Conservation (phyloP, 2,797 vertebrate genomes). For the Cercopithecus petaurista region DNA sequence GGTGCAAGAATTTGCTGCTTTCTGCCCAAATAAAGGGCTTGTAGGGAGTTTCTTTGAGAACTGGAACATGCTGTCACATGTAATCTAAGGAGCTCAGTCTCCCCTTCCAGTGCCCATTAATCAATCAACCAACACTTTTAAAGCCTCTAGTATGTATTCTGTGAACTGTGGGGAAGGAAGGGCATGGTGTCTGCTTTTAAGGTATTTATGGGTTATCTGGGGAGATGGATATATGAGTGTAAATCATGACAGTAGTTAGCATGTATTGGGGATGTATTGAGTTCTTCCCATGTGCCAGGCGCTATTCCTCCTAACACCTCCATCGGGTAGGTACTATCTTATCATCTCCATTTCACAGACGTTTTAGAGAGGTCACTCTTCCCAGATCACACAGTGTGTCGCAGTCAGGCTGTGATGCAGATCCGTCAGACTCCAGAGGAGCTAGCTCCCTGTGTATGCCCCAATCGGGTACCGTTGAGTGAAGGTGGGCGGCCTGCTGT, state of each 20-base stretch:
- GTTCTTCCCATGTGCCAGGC: not conserved
- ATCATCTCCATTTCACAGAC: not conserved
- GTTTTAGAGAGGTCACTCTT: not conserved
- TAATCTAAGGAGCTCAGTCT: slow-evolving; percentile 7
- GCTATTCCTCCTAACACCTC: not conserved
- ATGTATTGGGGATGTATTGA: not conserved
- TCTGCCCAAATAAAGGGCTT: not conserved
- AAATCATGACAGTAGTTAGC: not conserved
- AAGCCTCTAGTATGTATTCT: not conserved
- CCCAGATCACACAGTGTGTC: fast-evolving
- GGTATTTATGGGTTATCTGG: not conserved
- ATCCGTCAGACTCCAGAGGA: not conserved
- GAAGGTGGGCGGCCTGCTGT: fast-evolving
- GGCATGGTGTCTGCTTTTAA: not conserved
- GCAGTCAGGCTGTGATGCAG: not conserved
- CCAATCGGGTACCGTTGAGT: fast-evolving
- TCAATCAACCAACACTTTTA: not conserved
- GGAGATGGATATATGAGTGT: not conserved
- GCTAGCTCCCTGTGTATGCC: not conserved
- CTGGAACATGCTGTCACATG: slow-evolving; percentile 48
- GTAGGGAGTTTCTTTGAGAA: not conserved
- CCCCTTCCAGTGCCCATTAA: not conserved
- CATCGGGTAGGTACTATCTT: not conserved
- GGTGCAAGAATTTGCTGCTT: not conserved
- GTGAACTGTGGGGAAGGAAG: not conserved